These are phyloP conservation scores for Mellilla xanthometata DNA, from an alignment of 2,888 invertebrate species.

Conservation along the genomic window DNA sequence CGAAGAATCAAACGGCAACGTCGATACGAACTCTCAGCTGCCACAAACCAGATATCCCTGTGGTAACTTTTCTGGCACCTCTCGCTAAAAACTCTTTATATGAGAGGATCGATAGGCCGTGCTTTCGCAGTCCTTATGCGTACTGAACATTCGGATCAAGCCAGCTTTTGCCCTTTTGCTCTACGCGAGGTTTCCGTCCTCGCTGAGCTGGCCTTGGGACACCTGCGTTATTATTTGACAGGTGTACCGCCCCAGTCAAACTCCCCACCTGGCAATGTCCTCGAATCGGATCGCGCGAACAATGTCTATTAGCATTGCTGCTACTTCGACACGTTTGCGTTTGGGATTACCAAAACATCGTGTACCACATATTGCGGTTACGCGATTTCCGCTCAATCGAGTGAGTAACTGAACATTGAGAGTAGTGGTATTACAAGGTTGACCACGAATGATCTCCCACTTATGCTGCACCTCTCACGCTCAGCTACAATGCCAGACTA, in stretches of 20 bases:
- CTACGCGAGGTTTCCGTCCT: constrained; percentile 88
- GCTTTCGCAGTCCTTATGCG: constrained; percentile 85
- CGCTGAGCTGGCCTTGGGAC: constrained; percentile 84
- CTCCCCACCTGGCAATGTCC: constrained; percentile 84
- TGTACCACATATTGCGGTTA: constrained; percentile 21
- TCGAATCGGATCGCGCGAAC: constrained; percentile 78
- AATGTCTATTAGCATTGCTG: constrained; percentile 48
- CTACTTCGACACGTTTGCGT: constrained; percentile 82
- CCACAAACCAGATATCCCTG: constrained; percentile 87
- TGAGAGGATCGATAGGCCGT: constrained; percentile 86
- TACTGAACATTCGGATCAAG: constrained; percentile 86
- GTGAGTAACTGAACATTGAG: constrained; percentile 53
- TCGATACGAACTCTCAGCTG: constrained; percentile 85
- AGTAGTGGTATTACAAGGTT: constrained; percentile 56
- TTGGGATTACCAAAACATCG: constrained; percentile 51
- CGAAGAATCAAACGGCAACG: constrained; percentile 88
- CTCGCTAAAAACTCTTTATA: constrained; percentile 81
- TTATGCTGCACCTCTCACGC: constrained; percentile 84
- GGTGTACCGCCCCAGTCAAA: constrained; percentile 87
- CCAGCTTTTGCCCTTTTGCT: constrained; percentile 87
- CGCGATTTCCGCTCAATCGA: constrained; percentile 43
- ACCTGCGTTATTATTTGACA: constrained; percentile 86
- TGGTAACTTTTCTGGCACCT: constrained; percentile 89
- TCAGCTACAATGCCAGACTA: constrained; percentile 85
- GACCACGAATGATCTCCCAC: constrained; percentile 69